These are phyloP conservation scores for Emydura subglobosa DNA, from an alignment of 2,113 vertebrate species.

Conservation along the genomic window DNA sequence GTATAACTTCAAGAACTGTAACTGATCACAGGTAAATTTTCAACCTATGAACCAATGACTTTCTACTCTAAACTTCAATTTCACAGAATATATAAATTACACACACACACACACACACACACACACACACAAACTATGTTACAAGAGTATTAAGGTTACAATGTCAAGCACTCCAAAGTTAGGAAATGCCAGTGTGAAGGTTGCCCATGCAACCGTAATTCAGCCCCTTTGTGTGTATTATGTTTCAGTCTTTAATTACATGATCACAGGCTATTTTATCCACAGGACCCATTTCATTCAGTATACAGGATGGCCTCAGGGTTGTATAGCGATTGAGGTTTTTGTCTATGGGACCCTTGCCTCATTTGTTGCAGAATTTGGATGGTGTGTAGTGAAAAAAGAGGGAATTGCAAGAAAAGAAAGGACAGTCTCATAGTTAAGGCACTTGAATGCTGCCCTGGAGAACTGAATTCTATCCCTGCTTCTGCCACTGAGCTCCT, in stretches of 20 bases:
- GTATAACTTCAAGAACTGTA: neutral
- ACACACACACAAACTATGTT: no score
- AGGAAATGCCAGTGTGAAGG: neutral
- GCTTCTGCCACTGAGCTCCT: neutral
- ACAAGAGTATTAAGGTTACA: neutral
- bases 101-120: neutral
- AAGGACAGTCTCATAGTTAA: neutral
- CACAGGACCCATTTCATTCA: neutral
- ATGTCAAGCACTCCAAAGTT: neutral
- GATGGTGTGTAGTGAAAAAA: neutral
- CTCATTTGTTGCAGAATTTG: neutral
- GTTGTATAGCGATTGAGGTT: neutral
- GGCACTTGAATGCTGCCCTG: neutral
- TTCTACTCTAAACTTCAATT: neutral
- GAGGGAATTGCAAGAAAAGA: neutral
- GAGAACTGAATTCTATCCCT: neutral
- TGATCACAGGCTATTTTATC: neutral
- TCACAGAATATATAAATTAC: neutral
- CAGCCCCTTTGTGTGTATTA: neutral
- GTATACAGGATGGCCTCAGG: neutral
- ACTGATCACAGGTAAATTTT: neutral
- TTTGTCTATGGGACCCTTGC: neutral
- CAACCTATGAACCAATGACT: neutral
- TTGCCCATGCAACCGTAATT: neutral
- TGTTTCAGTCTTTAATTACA: neutral